Conservation (phyloP, 2,797 vertebrate genomes). For the Lepilemur ruficaudatus region DNA sequence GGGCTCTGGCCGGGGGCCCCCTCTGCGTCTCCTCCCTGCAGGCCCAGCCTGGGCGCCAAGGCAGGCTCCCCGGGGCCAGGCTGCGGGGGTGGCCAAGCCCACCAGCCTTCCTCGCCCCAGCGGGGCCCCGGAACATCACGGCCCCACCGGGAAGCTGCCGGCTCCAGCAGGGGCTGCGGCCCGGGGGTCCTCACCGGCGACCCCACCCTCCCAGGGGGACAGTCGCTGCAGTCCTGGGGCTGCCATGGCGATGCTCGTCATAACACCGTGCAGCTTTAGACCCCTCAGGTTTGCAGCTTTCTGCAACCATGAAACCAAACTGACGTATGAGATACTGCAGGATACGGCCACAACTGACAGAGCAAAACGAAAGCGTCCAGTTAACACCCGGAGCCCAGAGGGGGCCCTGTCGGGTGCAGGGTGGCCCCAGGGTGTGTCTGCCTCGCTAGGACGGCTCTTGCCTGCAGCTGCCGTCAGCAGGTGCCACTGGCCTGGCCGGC, state of each 20-base stretch:
- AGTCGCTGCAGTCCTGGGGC: rapidly evolving
- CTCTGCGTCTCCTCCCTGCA: not conserved
- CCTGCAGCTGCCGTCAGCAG: rapidly evolving
- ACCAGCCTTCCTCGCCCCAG: not conserved
- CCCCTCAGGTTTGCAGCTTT: not conserved
- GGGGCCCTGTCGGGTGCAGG: rapidly evolving
- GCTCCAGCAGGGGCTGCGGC: rapidly evolving
- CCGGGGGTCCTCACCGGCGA: not conserved
- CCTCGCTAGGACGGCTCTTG: rapidly evolving
- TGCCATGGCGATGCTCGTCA: not conserved
- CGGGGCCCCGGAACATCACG: rapidly evolving
- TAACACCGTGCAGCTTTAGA: not conserved
- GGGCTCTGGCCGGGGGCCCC: not conserved
- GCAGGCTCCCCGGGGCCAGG: no score
- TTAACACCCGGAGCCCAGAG: rapidly evolving
- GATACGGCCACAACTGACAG: not conserved
- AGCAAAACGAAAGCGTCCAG: not conserved
- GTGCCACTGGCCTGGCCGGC: rapidly evolving
- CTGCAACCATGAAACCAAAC: not conserved
- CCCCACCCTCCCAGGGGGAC: rapidly evolving
- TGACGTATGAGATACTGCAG: not conserved
- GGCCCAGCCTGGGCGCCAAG: rapidly evolving
- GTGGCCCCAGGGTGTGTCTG: not conserved
- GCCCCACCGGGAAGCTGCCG: rapidly evolving
- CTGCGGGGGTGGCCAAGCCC: not conserved